phyloP scores from a whole-genome alignment of 1,140 invertebrate genomes.

The Brachionus manjavacas region DNA sequence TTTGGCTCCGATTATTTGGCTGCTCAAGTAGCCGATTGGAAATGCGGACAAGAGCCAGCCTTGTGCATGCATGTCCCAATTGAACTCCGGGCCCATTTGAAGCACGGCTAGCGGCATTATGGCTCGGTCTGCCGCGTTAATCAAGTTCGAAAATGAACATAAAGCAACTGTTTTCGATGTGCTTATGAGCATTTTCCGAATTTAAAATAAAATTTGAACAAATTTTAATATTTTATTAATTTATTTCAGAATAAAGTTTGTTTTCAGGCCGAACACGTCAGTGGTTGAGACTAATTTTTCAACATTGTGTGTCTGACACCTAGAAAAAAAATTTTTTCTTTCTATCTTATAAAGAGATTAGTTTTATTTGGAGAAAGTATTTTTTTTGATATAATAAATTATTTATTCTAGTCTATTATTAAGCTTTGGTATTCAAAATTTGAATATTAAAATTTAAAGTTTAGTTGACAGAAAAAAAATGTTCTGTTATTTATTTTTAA shows the following conservation, averaged over 20 bases:
- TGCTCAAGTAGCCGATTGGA: constrained; percentile 73
- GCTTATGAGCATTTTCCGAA: constrained; percentile 31
- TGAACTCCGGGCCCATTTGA: constrained; percentile 69
- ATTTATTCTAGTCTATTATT: background rate
- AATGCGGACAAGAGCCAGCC: constrained; percentile 75
- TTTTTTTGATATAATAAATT: background rate
- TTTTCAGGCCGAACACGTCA: background rate
- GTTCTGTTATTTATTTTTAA: no score
- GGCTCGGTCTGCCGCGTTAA: constrained; percentile 72
- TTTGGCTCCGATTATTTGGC: constrained; percentile 70
- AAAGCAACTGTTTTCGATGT: constrained; percentile 38
- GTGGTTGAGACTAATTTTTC: background rate
- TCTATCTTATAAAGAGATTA: background rate
- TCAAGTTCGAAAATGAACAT: constrained; percentile 66
- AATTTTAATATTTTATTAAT: background rate
- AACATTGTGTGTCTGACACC: background rate
- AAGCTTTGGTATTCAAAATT: background rate
- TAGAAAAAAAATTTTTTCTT: background rate
- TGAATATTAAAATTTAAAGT: background rate
- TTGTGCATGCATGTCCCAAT: constrained; percentile 70
- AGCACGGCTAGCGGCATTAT: constrained; percentile 76
- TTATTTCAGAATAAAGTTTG: background rate
- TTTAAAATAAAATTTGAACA: background rate
- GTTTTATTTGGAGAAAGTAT: background rate
- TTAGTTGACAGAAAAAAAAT: background rate